phyloP scores from a whole-genome alignment of 2,797 vertebrate genomes.

The Hydrophis major region DNA sequence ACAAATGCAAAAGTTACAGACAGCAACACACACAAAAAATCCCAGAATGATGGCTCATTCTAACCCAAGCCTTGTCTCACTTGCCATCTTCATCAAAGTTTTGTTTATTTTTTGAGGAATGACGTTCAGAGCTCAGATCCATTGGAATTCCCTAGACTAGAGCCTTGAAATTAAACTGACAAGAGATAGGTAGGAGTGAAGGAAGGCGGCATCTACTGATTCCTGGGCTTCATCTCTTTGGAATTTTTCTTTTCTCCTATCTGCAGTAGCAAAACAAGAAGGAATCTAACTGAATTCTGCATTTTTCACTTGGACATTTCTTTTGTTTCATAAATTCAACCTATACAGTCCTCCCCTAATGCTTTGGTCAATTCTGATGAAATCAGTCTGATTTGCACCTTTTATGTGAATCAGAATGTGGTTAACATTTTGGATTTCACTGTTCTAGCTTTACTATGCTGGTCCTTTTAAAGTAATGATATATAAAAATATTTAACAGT shows the following conservation, averaged over 20 bases:
- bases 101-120: not conserved
- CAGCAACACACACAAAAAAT: conserved; percentile 39
- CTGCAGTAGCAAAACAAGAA: not conserved
- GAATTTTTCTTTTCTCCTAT: too few relatives aligned
- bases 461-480: not conserved
- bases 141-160: not conserved
- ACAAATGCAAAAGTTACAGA: conserved; percentile 62
- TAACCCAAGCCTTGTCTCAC: conserved; percentile 53
- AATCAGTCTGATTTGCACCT: not conserved
- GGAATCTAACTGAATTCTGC: not conserved
- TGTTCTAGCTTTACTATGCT: not conserved
- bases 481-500: not conserved
- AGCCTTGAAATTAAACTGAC: not conserved
- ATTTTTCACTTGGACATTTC: not conserved
- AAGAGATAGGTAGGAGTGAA: not conserved
- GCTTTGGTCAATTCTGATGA: not conserved
- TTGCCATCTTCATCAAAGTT: not conserved
- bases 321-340: not conserved
- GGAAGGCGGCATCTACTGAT: not conserved
- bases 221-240: not conserved
- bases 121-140: not conserved
- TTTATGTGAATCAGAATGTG: not conserved
- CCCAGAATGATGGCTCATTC: conserved; percentile 65
- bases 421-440: not conserved
- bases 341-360: not conserved